Evolutionary conservation across 2,888 invertebrate genomes (phyloP).

Genomic region (Tenthredo livida): DNA sequence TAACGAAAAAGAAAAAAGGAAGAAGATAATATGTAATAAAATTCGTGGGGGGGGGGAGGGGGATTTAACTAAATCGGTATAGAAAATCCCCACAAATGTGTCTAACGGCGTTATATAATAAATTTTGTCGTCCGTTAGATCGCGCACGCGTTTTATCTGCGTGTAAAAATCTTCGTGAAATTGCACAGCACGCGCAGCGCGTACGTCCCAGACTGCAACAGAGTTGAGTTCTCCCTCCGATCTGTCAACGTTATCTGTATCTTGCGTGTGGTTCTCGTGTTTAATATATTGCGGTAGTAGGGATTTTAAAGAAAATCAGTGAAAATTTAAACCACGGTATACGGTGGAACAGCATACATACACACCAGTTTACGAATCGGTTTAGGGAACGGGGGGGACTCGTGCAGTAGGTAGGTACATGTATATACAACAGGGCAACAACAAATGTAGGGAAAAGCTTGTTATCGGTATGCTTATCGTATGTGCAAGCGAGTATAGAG

Average conservation of each 20-base stretch:
- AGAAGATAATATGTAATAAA: too few relatives aligned
- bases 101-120: background rate
- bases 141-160: conserved; percentile 20
- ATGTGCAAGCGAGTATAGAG: conserved; percentile 62
- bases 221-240: conserved; percentile 61
- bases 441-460: conserved; percentile 57
- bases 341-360: conserved; percentile 54
- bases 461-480: conserved; percentile 77
- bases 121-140: conserved; percentile 27
- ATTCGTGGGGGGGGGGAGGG: too few relatives aligned
- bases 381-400: background rate
- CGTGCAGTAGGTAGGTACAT: too few relatives aligned
- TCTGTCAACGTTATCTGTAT: conserved; percentile 75
- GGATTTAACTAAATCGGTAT: conserved; percentile 12
- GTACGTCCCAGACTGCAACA: too few relatives aligned
- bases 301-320: conserved; percentile 74
- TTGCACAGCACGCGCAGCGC: background rate
- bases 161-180: conserved; percentile 40
- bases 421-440: background rate
- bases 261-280: conserved; percentile 55
- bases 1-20: background rate
- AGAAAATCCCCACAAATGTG: conserved; percentile 30
- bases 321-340: conserved; percentile 73
- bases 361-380: background rate
- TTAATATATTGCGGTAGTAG: conserved; percentile 54